Evolutionary conservation across 2,113 vertebrate genomes (phyloP).

Genomic region (Alethe diademata): DNA sequence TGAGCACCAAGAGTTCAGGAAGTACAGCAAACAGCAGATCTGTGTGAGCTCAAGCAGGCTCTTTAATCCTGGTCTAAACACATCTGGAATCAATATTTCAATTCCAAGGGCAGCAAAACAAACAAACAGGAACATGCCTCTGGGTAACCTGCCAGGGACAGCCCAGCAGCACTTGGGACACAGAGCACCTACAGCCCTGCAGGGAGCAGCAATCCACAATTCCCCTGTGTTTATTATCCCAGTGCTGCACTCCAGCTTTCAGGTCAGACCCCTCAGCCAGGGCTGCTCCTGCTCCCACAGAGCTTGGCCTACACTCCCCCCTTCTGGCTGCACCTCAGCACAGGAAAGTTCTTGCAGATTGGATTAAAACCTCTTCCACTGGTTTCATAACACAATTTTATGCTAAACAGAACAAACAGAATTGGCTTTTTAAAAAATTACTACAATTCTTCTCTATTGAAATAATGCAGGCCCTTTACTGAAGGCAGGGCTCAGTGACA

Average conservation of each 20-base stretch:
- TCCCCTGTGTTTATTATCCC: background rate
- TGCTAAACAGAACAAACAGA: background rate
- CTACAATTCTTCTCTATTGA: background rate
- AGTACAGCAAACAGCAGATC: background rate
- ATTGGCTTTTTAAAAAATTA: background rate
- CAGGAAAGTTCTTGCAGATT: background rate
- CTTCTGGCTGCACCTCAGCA: constrained; percentile 60
- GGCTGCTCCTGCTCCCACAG: background rate
- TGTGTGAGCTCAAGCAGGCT: background rate
- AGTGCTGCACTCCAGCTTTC: background rate
- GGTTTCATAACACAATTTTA: background rate
- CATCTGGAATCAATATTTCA: background rate
- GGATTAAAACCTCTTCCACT: background rate
- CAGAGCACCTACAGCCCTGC: rapidly evolving
- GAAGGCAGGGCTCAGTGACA: background rate
- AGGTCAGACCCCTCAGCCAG: background rate
- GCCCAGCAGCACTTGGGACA: rapidly evolving
- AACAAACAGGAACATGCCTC: background rate
- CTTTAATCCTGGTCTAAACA: background rate
- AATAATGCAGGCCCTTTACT: background rate
- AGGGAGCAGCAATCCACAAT: background rate
- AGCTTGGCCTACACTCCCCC: constrained; percentile 55
- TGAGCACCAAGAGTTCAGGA: background rate
- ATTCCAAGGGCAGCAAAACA: background rate
- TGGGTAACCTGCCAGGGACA: background rate